phyloP scores from a whole-genome alignment of 1,140 invertebrate species.

The Brachionus rubens region DNA sequence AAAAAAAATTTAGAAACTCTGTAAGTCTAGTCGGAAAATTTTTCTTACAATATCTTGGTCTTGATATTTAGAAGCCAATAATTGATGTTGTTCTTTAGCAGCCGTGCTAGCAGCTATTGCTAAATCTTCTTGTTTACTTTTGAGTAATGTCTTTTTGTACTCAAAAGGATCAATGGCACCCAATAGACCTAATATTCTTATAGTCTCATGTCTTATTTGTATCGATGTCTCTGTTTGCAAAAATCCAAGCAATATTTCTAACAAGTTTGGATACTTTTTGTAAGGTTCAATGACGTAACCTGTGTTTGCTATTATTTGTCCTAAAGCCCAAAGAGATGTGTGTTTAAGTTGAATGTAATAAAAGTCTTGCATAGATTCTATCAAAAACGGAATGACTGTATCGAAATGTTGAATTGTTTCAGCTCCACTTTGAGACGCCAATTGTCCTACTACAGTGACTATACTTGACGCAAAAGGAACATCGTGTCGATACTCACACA shows the following conservation, averaged over 20 bases:
- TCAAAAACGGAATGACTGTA: constrained; percentile 70
- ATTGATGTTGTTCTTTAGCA: constrained; percentile 9
- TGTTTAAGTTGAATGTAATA: constrained; percentile 59
- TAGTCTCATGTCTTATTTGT: constrained; percentile 70
- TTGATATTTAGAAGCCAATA: not conserved
- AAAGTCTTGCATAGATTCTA: constrained; percentile 89
- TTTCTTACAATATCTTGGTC: not conserved
- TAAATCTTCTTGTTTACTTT: constrained; percentile 31
- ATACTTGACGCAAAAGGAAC: constrained; percentile 58
- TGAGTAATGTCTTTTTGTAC: not conserved
- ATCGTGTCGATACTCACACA: not conserved
- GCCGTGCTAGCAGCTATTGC: not conserved
- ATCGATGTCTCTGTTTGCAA: constrained; percentile 88
- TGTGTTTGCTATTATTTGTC: constrained; percentile 91
- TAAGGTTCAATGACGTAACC: constrained; percentile 86
- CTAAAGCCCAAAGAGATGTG: constrained; percentile 81
- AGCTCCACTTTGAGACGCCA: constrained; percentile 81
- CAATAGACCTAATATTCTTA: constrained; percentile 84
- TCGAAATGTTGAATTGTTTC: constrained; percentile 87
- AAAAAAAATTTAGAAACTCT: constrained; percentile 9
- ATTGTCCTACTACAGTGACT: constrained; percentile 85
- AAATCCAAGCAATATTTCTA: constrained; percentile 90
- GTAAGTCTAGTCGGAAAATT: constrained; percentile 9
- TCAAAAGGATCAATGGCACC: constrained; percentile 96
- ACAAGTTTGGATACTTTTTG: constrained; percentile 81